These are phyloP conservation scores for Papilio glaucus DNA, from an alignment of 1,140 invertebrate species.

Conservation along the genomic window DNA sequence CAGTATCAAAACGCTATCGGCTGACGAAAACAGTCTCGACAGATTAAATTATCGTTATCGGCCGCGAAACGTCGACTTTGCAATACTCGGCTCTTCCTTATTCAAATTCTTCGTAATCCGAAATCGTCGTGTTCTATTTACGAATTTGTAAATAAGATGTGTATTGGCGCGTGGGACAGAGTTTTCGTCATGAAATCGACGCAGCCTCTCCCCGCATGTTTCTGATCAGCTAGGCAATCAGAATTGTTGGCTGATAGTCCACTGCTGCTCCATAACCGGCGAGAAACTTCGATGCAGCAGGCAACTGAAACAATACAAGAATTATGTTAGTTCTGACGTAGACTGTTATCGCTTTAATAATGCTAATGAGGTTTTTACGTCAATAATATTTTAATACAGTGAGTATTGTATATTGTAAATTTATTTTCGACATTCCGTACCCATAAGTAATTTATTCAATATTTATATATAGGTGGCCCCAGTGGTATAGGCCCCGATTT, in stretches of 20 bases:
- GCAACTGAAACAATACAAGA: constrained; percentile 73
- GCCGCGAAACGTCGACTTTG: constrained; percentile 40
- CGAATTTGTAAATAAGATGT: constrained; percentile 3
- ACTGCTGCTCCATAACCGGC: constrained; percentile 77
- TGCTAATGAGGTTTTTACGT: no score
- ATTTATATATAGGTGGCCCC: no score
- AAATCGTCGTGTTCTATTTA: constrained; percentile 36
- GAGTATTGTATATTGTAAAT: no score
- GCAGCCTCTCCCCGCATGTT: constrained; percentile 54
- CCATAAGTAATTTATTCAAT: no score
- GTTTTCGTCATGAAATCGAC: constrained; percentile 66
- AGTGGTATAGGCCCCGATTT: no score
- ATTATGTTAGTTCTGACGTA: constrained; percentile 43
- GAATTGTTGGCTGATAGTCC: constrained; percentile 55
- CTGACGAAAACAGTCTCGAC: constrained; percentile 59
- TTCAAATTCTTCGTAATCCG: constrained; percentile 38
- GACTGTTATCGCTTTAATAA: background rate
- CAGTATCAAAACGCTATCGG: constrained; percentile 52
- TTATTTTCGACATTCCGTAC: no score
- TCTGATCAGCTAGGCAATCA: constrained; percentile 48
- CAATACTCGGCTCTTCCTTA: constrained; percentile 27
- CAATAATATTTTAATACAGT: no score
- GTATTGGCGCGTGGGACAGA: constrained; percentile 40
- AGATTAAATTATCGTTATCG: constrained; percentile 63
- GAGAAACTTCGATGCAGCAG: constrained; percentile 69